Evolutionary conservation across 2,888 invertebrate genomes (phyloP), one percentile per base, ranked within the genome.

Genomic region (Phyto melanocephala): DNA sequence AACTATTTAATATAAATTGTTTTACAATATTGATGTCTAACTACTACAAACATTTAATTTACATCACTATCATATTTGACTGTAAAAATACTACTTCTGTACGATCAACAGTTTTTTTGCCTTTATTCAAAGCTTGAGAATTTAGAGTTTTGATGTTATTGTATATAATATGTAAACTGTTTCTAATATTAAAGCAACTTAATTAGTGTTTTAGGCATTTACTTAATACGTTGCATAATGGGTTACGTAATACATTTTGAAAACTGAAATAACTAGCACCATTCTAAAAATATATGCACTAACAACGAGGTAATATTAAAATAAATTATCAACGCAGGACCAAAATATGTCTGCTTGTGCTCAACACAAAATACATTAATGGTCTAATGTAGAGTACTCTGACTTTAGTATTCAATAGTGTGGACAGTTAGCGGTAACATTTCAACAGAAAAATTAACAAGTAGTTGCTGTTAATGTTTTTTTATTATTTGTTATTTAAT

Each of bases 271-370:
- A 45, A 17, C 24, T 28, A 8, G 33, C 11, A 24, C 33, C 15
- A 37, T 47, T 8, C 5, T 33, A 58, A n/a, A 71, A 58, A 3
- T 33, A 56, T 45, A 45, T 40, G 1, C 15, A 42, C 20, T 15
- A 37, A 24, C 22, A 37, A 67, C 1, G 71, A 84, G 84, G 80
- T 84, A 78, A 83, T 83, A 84, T 82, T 85, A 81, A 83, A 83
- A 81, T 84, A 83, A 84, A 85, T 84, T 84, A 82, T 83, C 84
- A 81, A 56, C 80, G 74, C 15, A 79, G 80, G 80, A 78, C 83
- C 47, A 56, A 17, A 68, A 17, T 56, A 24, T n/a, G 24, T 13
- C 35, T 28, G 54, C 17, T 17, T 33, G n/a, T 62, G 7, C 10
- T 24, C 15, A 20, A 8, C 13, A 62, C 8, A n/a, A 60, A 72